Evolutionary conservation across 1,140 invertebrate genomes (phyloP).

Genomic region (roundworm (Caenorhabditis elegans)): DNA sequence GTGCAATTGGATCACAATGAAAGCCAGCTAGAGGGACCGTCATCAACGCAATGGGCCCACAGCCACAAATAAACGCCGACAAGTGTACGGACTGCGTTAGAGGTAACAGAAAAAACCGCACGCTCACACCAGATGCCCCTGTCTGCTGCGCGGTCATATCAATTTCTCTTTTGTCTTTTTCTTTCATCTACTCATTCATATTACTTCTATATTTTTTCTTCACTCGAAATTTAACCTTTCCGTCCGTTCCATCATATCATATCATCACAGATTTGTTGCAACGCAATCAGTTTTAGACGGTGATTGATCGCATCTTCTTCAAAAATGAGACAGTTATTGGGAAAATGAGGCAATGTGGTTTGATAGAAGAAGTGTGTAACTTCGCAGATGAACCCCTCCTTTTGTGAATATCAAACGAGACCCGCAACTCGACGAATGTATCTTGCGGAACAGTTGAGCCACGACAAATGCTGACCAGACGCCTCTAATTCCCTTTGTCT

Average conservation of each 20-base stretch:
- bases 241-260: slow-evolving; percentile 16
- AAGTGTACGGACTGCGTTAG: neutral
- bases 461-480: no score
- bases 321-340: neutral
- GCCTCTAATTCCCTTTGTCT: no score
- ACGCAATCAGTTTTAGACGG: neutral
- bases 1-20: neutral
- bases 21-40: neutral
- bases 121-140: slow-evolving; percentile 19
- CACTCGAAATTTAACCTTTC: neutral
- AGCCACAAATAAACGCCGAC: neutral
- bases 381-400: no score
- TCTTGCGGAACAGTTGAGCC: no score
- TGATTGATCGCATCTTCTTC: neutral
- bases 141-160: neutral
- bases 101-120: neutral
- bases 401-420: no score
- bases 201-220: neutral
- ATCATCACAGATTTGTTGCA: slow-evolving; percentile 1
- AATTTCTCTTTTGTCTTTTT: slow-evolving; percentile 9
- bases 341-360: no score
- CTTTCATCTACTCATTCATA: neutral
- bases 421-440: no score
- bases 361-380: no score
- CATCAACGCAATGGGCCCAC: neutral